These are phyloP conservation scores for Dreissena polymorpha DNA, from an alignment of 1,140 invertebrate genomes.

Conservation along the genomic window DNA sequence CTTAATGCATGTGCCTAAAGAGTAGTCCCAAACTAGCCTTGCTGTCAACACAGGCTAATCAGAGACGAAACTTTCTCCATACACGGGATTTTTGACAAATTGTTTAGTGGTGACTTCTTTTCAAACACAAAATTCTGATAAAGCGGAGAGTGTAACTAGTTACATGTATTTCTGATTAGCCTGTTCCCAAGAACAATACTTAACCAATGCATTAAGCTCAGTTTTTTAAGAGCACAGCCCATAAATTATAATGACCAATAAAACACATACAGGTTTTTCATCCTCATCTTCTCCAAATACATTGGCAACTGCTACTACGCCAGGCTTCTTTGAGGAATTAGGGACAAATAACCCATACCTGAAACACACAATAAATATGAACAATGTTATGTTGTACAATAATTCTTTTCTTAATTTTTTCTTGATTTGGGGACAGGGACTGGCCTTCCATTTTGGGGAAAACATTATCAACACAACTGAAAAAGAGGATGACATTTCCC, in stretches of 20 bases:
- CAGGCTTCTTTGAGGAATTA: conserved; percentile 61
- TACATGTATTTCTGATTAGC: neutral
- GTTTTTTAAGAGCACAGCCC: neutral
- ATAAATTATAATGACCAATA: conserved; percentile 1
- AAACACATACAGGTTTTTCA: conserved; percentile 55
- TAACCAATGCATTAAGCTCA: neutral
- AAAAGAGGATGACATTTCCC: too few relatives aligned
- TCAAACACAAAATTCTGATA: too few relatives aligned
- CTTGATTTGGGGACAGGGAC: too few relatives aligned
- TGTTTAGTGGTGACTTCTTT: too few relatives aligned
- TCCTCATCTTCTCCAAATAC: conserved; percentile 75
- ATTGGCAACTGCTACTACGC: conserved; percentile 53
- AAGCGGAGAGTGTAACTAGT: neutral
- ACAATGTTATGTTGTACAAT: neutral
- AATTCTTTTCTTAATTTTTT: too few relatives aligned
- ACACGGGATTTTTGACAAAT: too few relatives aligned
- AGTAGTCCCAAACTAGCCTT: too few relatives aligned
- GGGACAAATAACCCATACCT: conserved; percentile 74
- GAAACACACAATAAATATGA: conserved; percentile 41
- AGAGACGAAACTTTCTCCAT: too few relatives aligned
- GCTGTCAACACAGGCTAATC: too few relatives aligned
- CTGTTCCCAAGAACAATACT: neutral
- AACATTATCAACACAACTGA: too few relatives aligned
- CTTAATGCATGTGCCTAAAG: too few relatives aligned
- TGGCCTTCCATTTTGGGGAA: too few relatives aligned